Conservation (phyloP, 2,113 vertebrate genomes). For the Coracopsis vasa region DNA sequence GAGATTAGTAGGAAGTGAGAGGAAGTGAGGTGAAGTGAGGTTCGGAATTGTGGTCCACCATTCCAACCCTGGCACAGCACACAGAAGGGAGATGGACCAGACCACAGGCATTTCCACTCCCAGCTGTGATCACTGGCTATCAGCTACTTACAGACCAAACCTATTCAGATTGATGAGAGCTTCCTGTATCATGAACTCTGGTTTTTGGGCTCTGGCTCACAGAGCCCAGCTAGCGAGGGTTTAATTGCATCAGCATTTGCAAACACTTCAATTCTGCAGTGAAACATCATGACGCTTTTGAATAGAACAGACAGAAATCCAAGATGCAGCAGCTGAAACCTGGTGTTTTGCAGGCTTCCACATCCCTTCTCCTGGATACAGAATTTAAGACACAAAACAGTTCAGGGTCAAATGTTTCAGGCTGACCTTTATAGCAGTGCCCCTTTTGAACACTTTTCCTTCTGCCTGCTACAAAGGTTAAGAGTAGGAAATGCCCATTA, state of each 20-base stretch:
- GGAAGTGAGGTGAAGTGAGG: background rate
- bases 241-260: background rate
- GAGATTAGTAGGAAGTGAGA: background rate
- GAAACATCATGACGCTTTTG: background rate
- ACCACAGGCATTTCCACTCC: background rate
- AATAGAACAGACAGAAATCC: conserved; percentile 7
- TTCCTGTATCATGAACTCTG: background rate
- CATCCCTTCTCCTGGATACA: conserved; percentile 23
- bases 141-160: background rate
- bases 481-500: conserved; percentile 78
- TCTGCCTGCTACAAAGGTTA: conserved; percentile 66
- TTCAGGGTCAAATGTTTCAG: conserved; percentile 73
- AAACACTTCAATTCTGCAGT: background rate
- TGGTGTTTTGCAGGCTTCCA: background rate
- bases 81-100: background rate
- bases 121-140: background rate
- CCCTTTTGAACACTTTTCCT: conserved; percentile 76
- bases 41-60: background rate
- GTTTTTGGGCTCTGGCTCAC: background rate
- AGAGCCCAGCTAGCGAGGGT: background rate
- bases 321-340: background rate
- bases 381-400: conserved; percentile 61
- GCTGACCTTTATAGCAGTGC: conserved; percentile 60
- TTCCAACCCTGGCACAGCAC: background rate
- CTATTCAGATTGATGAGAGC: background rate